Base-by-base conservation (phyloP, 1,140 invertebrate species). In the Drosophila subobscura region DNA sequence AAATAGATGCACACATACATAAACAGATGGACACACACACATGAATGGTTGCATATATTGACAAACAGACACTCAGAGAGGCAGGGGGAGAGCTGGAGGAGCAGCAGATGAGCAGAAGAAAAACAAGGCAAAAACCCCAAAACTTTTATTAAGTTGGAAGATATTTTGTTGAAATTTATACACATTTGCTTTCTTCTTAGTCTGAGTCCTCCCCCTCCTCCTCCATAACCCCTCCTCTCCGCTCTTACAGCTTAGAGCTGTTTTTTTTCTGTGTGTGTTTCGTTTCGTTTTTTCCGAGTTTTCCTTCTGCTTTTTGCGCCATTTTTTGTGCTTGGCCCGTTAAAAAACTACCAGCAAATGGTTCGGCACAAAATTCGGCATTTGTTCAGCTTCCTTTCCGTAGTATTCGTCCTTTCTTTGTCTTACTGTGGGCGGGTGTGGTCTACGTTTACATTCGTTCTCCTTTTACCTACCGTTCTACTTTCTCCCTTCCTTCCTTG, bases 91-190 rank as follows among this genome's bases (percentile, higher is more conserved):
- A 55, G 1, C 16, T 20, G 29, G 16, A 33, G 42, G 10, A 14
- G n/a, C 7, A 27, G 40, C 57, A 74, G 70, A 75, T 65, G 68
- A 81, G 66, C 65, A 55, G 57, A 50, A 73, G 25, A 84, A 72
- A 72, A 57, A 73, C 59, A 76, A 72, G 50, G 44, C 53, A 70
- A 68, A 60, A 74, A 63, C 59, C 78, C 74, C 73, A 64, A 78
- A 88, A 88, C 83, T 86, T 86, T 86, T 88, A 86, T 88, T 88
- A 88, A 88, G 83, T 88, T 88, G 74, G 64, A 88, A 88, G 83
- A 83, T 86, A 86, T 88, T 86, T 86, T 86, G 83, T 88, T 88
- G 78, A 88, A 88, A 88, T 88, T 86, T 88, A 88, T 88, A 88
- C 83, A 88, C 81, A 86, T 85, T 84, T 77, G 77, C 80, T 74